phyloP scores from a whole-genome alignment of 2,113 vertebrate genomes.

The Acanthisitta chloris region DNA sequence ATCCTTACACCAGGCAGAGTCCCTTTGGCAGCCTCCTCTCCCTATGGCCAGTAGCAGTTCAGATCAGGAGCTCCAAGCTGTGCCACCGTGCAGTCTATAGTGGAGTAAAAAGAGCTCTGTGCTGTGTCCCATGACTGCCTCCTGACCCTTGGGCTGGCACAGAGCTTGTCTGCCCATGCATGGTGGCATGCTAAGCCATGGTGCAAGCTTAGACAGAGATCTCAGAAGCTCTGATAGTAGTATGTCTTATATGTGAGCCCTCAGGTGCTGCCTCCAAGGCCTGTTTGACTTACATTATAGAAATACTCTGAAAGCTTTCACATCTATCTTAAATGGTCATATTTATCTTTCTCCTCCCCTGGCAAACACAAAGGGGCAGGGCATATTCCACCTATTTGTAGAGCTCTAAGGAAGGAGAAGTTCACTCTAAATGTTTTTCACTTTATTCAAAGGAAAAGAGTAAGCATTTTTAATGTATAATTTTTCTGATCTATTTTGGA shows the following conservation, averaged over 20 bases:
- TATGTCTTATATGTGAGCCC: rapidly evolving
- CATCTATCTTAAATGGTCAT: not conserved
- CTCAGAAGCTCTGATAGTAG: not conserved
- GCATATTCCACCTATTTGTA: not conserved
- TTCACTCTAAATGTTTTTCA: not conserved
- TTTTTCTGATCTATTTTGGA: not conserved
- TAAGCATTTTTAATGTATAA: not conserved
- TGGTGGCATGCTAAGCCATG: not conserved
- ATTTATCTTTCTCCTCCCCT: not conserved
- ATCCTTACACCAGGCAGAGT: not conserved
- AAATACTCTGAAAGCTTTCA: not conserved
- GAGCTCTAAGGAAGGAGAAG: not conserved
- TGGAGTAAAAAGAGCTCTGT: not conserved
- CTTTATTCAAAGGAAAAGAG: not conserved
- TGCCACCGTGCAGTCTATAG: rapidly evolving
- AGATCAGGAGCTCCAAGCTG: not conserved
- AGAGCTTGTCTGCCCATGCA: not conserved
- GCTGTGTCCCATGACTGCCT: rapidly evolving
- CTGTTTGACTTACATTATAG: not conserved
- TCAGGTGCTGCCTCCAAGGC: not conserved
- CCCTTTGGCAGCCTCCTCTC: not conserved
- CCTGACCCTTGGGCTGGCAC: not conserved
- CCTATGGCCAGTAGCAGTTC: not conserved
- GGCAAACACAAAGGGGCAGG: not conserved
- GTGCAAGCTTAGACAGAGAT: not conserved